Evolutionary conservation across 2,113 vertebrate species (phyloP).

Genomic region (Equus przewalskii): DNA sequence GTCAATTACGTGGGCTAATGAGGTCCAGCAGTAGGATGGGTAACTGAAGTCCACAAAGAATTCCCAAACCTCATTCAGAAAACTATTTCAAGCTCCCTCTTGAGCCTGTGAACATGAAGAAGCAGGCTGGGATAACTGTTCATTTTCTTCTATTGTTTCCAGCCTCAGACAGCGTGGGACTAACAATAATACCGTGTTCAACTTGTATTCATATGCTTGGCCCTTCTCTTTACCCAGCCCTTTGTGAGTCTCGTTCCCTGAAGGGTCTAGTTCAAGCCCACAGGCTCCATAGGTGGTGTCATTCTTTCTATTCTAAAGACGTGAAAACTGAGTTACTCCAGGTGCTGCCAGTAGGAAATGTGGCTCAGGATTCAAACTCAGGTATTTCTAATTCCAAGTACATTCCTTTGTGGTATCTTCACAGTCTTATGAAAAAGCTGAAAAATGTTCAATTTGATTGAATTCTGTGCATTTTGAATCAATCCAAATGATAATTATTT

Average conservation of each 20-base stretch:
- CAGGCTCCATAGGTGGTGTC: no score
- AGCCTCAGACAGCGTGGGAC: neutral
- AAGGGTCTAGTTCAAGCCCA: neutral
- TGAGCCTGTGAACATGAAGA: constrained; percentile 53
- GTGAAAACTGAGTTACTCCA: neutral
- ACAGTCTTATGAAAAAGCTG: constrained; percentile 3
- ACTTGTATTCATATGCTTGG: neutral
- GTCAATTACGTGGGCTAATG: constrained; percentile 73
- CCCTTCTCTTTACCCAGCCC: no score
- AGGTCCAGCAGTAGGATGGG: constrained; percentile 71
- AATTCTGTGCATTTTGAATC: neutral
- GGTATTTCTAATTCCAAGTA: constrained; percentile 46
- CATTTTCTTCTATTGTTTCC: constrained; percentile 35
- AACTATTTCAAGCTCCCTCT: constrained; percentile 63
- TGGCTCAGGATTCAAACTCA: neutral
- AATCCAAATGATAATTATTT: neutral
- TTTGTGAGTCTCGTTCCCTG: neutral
- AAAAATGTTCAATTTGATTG: neutral
- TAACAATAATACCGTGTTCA: neutral
- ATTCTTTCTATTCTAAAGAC: neutral
- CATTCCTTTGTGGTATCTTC: neutral
- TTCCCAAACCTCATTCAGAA: constrained; percentile 75
- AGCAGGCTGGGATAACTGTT: constrained; percentile 8
- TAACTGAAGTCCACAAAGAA: constrained; percentile 77
- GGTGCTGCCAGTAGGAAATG: neutral